phyloP scores from a whole-genome alignment of 2,888 invertebrate genomes.

The Hoplodrina ambigua region DNA sequence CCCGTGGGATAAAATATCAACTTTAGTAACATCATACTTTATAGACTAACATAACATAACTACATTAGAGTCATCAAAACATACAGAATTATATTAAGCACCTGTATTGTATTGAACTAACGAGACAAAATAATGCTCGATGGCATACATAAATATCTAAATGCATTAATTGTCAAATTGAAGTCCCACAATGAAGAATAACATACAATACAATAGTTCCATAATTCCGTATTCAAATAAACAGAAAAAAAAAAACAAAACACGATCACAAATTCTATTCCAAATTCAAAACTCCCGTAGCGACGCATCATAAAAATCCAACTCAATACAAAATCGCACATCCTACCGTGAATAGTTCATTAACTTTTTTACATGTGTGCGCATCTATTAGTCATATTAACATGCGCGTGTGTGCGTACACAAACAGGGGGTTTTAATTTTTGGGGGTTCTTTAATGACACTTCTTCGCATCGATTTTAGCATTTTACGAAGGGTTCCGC shows the following conservation, averaged over 20 bases:
- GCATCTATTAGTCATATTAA: conserved; percentile 74
- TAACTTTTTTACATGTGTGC: conserved; percentile 70
- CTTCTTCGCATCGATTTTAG: conserved; percentile 90
- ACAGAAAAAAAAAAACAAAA: conserved; percentile 43
- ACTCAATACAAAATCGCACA: conserved; percentile 64
- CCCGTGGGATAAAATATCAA: too few species aligned
- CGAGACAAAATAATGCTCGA: neutral
- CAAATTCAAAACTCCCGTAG: conserved; percentile 44
- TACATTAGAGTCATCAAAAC: too few species aligned
- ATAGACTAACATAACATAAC: too few species aligned
- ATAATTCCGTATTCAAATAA: too few species aligned
- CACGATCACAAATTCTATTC: conserved; percentile 31
- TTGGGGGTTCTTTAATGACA: conserved; percentile 90
- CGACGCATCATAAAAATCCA: conserved; percentile 55
- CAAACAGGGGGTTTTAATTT: conserved; percentile 86
- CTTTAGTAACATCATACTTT: too few species aligned
- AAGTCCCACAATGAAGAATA: neutral
- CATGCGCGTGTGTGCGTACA: conserved; percentile 74
- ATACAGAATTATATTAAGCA: too few species aligned
- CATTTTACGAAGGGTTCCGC: conserved; percentile 86
- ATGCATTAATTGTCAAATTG: neutral
- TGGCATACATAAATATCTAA: too few species aligned
- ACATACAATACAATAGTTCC: too few species aligned
- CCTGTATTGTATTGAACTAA: neutral
- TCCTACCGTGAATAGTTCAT: conserved; percentile 67